Base-by-base conservation (phyloP, 2,797 vertebrate genomes). In the Myotis pilosus region DNA sequence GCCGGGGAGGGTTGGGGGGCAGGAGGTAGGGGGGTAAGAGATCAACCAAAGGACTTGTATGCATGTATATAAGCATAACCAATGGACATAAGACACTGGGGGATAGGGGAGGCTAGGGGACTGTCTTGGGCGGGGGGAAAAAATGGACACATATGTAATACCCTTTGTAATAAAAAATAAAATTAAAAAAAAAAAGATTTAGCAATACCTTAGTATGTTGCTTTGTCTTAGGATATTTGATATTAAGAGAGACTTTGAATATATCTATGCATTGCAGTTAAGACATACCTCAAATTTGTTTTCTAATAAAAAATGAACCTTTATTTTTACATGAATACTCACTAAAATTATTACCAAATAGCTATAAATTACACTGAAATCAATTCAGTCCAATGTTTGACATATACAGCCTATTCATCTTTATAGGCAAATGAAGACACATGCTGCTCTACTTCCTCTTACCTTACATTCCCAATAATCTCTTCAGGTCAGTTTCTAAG, bases 221-320 rank as follows among this genome's bases (percentile, higher is more conserved):
- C 5, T 20, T 23, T 69, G 3, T 17, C 23, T 15, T 17, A 57
- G 8, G 11, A 5, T 64, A 44, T 62, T 93, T 75, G 57, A 19
- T 51, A 72, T 62, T 57, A 57, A 62, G 47, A 92, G 75, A 66
- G 1, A 80, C 25, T 80, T 80, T 60, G 78, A 80, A 49, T 30
- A 41, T 12, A 53, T 9, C 55, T 55, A 79, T 38, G 4, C 8
- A 15, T 60, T 49, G n/a, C 5, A 94, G 16, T 68, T 78, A 74
- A 92, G 72, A 69, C 5, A 89, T 47, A 33, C 33, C 84, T 57
- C 8, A 8, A 47, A 15, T 83, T 86, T 60, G 71, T 41, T 92
- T 84, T 91, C 33, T 79, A 84, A 81, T 74, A 23, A 92, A 53
- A 57, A 62, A 80, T 95, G 79, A 68, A 72, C 23, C 28, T 92